Conservation (phyloP, 2,888 invertebrate genomes). For the Temnothorax unifasciatus region DNA sequence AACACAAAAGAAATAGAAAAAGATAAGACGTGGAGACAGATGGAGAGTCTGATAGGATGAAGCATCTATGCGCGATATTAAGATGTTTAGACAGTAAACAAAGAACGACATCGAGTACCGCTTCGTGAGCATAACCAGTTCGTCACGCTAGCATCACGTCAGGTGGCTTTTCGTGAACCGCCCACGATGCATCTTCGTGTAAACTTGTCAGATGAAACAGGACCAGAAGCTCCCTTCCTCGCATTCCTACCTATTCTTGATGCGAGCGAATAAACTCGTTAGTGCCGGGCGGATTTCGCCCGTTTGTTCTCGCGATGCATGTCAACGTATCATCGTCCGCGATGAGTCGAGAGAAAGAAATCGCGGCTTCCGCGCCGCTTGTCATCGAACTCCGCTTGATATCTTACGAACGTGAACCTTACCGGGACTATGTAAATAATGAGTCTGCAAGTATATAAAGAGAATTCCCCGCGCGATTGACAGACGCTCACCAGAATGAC, state of each 20-base stretch:
- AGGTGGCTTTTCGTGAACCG: constrained; percentile 79
- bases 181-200: constrained; percentile 70
- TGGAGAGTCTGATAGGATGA: constrained; percentile 39
- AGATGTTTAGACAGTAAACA: constrained; percentile 81
- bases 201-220: constrained; percentile 55
- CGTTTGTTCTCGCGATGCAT: constrained; percentile 13
- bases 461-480: constrained; percentile 13
- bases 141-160: constrained; percentile 73
- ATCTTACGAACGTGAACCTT: constrained; percentile 17
- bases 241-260: constrained; percentile 28
- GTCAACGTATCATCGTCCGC: constrained; percentile 20
- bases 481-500: constrained; percentile 22
- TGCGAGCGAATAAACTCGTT: constrained; percentile 50
- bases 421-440: constrained; percentile 38
- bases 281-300: constrained; percentile 26
- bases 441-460: constrained; percentile 45
- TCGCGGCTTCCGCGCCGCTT: background rate
- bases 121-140: constrained; percentile 64
- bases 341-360: constrained; percentile 29
- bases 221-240: constrained; percentile 30
- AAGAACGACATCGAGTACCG: constrained; percentile 73
- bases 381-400: constrained; percentile 40
- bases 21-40: constrained; percentile 29
- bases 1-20: background rate
- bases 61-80: constrained; percentile 71